Conservation (phyloP, 2,888 invertebrate species). For the Vesta saturnalis region DNA sequence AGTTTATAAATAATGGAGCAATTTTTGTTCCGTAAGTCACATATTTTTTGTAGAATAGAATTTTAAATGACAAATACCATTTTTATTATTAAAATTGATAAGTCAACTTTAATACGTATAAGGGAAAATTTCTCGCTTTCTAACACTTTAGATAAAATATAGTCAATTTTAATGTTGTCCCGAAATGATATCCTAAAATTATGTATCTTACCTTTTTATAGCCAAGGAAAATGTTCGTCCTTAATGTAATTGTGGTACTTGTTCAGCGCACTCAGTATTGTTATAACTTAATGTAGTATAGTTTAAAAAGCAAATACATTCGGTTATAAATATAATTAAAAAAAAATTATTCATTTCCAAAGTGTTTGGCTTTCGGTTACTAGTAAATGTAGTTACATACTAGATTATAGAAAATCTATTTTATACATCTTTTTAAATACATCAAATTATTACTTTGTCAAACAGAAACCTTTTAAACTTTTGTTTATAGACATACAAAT, state of each 20-base stretch:
- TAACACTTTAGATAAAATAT: neutral
- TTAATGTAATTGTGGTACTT: neutral
- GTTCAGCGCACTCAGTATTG: neutral
- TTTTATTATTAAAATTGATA: neutral
- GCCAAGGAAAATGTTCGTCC: neutral
- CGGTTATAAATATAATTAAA: no score
- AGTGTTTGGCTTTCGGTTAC: no score
- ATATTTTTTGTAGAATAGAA: constrained; percentile 1
- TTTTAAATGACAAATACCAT: neutral
- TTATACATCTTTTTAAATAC: no score
- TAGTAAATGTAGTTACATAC: no score
- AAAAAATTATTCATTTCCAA: no score
- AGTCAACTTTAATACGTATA: neutral
- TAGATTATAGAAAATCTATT: no score
- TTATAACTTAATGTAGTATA: constrained; percentile 1
- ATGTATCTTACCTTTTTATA: neutral
- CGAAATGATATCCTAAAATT: neutral
- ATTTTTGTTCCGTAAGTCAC: neutral
- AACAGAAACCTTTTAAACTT: no score
- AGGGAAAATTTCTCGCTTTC: neutral
- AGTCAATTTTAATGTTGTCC: neutral
- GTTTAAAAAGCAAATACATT: no score
- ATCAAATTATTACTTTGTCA: no score
- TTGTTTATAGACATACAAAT: no score
- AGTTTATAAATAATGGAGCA: neutral